Conservation (phyloP, 2,888 invertebrate species). For the Tridacna gigas region DNA sequence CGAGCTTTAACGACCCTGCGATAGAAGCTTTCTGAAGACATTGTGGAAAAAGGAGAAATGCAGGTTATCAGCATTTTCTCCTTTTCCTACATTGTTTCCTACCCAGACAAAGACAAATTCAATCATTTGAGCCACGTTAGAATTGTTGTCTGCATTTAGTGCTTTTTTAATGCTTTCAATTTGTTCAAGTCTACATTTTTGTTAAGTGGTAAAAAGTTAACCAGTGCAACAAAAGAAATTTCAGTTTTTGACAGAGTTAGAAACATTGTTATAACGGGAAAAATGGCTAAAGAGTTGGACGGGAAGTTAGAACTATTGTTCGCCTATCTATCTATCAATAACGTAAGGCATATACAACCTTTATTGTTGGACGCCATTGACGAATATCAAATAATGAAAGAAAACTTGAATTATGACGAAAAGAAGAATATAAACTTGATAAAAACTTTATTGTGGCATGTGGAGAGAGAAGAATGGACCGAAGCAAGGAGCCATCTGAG, state of each 20-base stretch:
- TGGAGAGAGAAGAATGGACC: constrained; percentile 51
- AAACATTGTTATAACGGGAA: background rate
- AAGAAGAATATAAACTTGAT: constrained; percentile 47
- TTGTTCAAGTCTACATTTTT: no score
- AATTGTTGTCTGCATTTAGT: no score
- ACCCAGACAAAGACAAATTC: no score
- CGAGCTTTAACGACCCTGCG: no score
- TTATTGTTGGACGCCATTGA: constrained; percentile 50
- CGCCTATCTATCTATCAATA: constrained; percentile 52
- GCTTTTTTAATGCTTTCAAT: no score
- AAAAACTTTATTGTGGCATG: constrained; percentile 50
- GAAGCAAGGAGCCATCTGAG: constrained; percentile 42
- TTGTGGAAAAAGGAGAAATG: no score
- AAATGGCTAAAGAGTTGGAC: constrained; percentile 6
- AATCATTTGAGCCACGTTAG: no score
- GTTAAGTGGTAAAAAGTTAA: no score
- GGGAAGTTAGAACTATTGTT: constrained; percentile 55
- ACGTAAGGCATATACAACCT: constrained; percentile 43
- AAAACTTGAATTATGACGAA: constrained; percentile 41
- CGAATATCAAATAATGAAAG: constrained; percentile 46
- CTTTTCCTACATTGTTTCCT: no score
- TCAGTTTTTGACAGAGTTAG: background rate
- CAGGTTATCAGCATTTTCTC: no score
- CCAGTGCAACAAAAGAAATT: background rate
- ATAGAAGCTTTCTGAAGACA: no score